Percentiles rank a stretch among this genome's conserved stretches.
Evolutionary conservation across 2,113 vertebrate species (phyloP).

Genomic region (Cryptoleucopteryx plumbea): DNA sequence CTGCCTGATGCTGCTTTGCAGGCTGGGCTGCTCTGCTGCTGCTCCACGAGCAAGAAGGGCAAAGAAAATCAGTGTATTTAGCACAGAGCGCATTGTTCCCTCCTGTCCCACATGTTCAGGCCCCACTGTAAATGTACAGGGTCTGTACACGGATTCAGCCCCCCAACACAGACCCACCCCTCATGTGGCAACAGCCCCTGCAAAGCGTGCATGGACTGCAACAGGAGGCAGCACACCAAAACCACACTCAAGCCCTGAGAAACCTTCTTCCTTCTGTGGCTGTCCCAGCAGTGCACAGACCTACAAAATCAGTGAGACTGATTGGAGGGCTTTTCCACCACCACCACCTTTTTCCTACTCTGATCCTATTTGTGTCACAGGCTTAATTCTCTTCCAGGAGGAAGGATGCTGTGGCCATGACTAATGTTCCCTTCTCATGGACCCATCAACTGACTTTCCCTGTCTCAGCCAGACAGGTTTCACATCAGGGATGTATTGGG

Average conservation of each 20-base stretch:
- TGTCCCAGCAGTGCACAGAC: neutral
- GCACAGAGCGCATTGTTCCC: rapidly evolving
- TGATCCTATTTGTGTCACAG: neutral
- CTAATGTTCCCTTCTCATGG: rapidly evolving
- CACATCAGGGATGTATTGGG: neutral
- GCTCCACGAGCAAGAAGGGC: rapidly evolving
- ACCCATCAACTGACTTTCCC: neutral
- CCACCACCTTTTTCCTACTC: neutral
- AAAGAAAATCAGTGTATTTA: neutral
- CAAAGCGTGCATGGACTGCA: rapidly evolving
- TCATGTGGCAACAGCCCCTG: neutral
- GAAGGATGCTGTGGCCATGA: neutral
- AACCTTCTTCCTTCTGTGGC: neutral
- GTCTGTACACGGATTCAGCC: neutral
- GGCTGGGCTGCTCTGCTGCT: neutral
- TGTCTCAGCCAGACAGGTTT: neutral
- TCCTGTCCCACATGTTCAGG: neutral
- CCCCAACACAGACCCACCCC: neutral
- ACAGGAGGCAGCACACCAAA: neutral
- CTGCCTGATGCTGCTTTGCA: rapidly evolving
- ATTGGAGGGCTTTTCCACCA: neutral
- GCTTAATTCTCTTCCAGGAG: neutral
- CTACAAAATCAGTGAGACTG: neutral
- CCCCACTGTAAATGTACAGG: rapidly evolving
- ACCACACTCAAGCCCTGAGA: rapidly evolving